A percentile compares a stretch with the other conserved stretches of the same genome.
Evolutionary conservation across 1,140 invertebrate species (phyloP).

Genomic region (Drosophila mauritiana): DNA sequence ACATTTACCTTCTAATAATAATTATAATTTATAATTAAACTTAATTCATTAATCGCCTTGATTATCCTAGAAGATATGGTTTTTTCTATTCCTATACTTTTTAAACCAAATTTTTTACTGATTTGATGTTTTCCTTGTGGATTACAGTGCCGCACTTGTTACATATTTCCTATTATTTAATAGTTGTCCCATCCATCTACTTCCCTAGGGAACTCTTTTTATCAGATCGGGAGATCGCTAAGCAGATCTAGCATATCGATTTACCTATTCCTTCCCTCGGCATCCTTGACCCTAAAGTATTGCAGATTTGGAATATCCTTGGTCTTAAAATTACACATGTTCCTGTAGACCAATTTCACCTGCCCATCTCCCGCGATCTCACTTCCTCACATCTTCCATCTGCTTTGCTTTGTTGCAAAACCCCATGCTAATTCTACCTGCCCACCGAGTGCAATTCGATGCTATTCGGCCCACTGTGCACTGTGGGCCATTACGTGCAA

Average conservation of each 20-base stretch:
- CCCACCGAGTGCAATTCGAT: constrained; percentile 8
- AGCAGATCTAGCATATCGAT: background rate
- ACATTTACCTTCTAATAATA: no score
- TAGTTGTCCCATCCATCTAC: background rate
- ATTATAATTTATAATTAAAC: no score
- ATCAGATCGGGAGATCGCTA: constrained; percentile 16
- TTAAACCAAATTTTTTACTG: background rate
- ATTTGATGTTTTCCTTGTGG: background rate
- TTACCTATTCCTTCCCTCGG: constrained; percentile 1
- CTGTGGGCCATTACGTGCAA: constrained; percentile 65
- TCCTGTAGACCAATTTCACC: constrained; percentile 39
- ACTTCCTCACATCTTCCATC: constrained; percentile 56
- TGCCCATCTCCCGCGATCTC: constrained; percentile 70
- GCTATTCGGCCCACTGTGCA: constrained; percentile 65
- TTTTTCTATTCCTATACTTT: background rate
- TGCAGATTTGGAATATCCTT: constrained; percentile 8
- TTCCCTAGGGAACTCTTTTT: constrained; percentile 32
- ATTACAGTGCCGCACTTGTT: constrained; percentile 7
- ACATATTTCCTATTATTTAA: background rate
- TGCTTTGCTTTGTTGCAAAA: constrained; percentile 26
- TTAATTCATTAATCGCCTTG: no score
- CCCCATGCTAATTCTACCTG: constrained; percentile 42
- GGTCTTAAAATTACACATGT: constrained; percentile 31
- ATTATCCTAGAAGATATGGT: no score
- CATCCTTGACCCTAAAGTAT: constrained; percentile 16